These are phyloP conservation scores for Callithrix jacchus DNA, from an alignment of 2,113 vertebrate species.

Conservation along the genomic window DNA sequence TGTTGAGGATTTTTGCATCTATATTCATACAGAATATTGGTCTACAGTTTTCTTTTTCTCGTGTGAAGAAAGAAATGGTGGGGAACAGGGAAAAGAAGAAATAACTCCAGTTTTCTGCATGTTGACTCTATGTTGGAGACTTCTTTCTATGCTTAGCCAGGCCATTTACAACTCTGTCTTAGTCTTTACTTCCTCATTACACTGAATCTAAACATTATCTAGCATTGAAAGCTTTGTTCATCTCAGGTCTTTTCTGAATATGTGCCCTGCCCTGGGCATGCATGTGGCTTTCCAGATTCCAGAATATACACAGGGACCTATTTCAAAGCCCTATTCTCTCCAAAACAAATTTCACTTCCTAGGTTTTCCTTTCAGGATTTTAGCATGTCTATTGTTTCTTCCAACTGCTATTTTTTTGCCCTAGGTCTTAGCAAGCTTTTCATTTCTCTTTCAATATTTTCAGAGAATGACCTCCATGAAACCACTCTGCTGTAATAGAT, in stretches of 20 bases:
- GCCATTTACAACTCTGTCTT: not conserved
- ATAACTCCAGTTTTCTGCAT: not conserved
- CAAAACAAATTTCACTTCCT: not conserved
- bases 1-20: not conserved
- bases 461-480: not conserved
- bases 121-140: not conserved
- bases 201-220: not conserved
- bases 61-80: not conserved
- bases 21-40: not conserved
- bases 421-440: not conserved
- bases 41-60: not conserved
- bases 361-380: not conserved
- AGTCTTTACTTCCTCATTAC: not conserved
- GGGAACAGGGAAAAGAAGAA: not conserved
- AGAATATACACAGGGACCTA: not conserved
- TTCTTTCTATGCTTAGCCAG: not conserved
- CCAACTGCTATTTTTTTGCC: not conserved
- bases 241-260: not conserved
- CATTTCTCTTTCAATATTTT: not conserved
- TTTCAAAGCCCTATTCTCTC: not conserved
- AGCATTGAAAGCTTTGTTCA: not conserved
- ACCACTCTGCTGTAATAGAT: not conserved
- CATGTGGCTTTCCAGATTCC: not conserved
- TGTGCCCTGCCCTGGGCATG: not conserved
- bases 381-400: not conserved